Evolutionary conservation across 2,888 invertebrate species (phyloP), one percentile per base, ranked within the genome.

Genomic region (Zaprionus obscuricornis): DNA sequence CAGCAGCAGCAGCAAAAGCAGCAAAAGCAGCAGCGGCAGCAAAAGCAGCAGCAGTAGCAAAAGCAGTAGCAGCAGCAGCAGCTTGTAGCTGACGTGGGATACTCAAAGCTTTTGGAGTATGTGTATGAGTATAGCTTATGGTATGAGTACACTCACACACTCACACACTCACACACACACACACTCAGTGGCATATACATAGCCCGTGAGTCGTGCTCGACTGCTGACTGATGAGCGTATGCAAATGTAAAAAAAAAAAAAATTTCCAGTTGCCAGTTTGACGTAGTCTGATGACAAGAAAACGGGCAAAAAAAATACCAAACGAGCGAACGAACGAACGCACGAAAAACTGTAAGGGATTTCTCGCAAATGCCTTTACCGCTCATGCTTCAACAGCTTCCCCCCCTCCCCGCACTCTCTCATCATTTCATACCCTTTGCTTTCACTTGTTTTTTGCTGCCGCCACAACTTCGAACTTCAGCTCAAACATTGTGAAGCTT

Each of bases 241-340:
- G 84, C 77, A 82, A 82, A 82, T 82, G 68, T 70, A 57, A 60
- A 66, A n/a, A n/a, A n/a, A n/a, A n/a, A n/a, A n/a, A n/a, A n/a
- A n/a, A n/a, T n/a, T n/a, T n/a, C n/a, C n/a, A n/a, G n/a, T n/a
- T 62, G 75, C 70, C 67, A 70, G 67, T 70, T 70, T 75, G 70
- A 70, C 66, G 63, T 58, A 27, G 42, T 43, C 68, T 67, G 78
- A 63, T 77, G 74, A 78, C 74, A 77, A 58, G 55, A 54, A 37
- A 52, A 37, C 47, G 45, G 26, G 33, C n/a, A 27, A 20, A 16
- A 27, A 8, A 3, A 27, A 47, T 70, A 49, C 37, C n/a, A 34
- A n/a, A 18, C 14, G 17, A 34, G 10, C 56, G 26, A 18, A 55
- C 54, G 18, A 45, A 36, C 24, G 27, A 58, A 52, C 39, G 60